These are phyloP conservation scores for Leptinotarsa juncta DNA, from an alignment of 2,888 invertebrate genomes.

Conservation along the genomic window DNA sequence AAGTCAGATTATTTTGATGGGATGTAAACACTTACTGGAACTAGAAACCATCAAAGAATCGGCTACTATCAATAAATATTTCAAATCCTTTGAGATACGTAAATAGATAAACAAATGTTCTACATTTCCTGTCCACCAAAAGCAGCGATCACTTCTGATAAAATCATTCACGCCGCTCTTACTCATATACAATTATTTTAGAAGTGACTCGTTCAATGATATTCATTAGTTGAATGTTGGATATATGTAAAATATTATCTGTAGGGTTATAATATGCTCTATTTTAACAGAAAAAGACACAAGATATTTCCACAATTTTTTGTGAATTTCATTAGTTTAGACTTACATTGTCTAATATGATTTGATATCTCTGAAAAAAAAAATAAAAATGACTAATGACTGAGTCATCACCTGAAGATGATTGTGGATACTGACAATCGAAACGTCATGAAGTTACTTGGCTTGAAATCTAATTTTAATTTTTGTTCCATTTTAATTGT, in stretches of 20 bases:
- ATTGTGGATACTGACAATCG: too few species aligned
- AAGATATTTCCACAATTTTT: too few species aligned
- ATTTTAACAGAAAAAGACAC: too few species aligned
- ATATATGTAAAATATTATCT: neutral
- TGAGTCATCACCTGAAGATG: too few species aligned
- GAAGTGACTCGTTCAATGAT: constrained; percentile 7
- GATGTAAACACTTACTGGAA: constrained; percentile 59
- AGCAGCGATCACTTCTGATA: constrained; percentile 4
- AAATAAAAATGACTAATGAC: too few species aligned
- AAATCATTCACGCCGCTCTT: constrained; percentile 7
- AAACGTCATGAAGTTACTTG: too few species aligned
- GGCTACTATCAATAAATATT: constrained; percentile 61
- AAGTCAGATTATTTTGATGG: constrained; percentile 59
- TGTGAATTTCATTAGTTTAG: too few species aligned
- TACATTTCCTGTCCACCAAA: constrained; percentile 50
- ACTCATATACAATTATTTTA: constrained; percentile 16
- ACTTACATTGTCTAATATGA: too few species aligned
- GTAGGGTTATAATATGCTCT: too few species aligned
- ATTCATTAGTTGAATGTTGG: neutral
- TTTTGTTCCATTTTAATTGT: too few species aligned
- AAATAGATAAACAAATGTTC: constrained; percentile 60
- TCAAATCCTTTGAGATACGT: constrained; percentile 61
- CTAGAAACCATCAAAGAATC: constrained; percentile 60
- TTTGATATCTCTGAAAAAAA: too few species aligned
- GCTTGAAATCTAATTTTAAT: too few species aligned